These are phyloP conservation scores for Hyalella azteca DNA, from an alignment of 2,888 invertebrate genomes.

Conservation along the genomic window DNA sequence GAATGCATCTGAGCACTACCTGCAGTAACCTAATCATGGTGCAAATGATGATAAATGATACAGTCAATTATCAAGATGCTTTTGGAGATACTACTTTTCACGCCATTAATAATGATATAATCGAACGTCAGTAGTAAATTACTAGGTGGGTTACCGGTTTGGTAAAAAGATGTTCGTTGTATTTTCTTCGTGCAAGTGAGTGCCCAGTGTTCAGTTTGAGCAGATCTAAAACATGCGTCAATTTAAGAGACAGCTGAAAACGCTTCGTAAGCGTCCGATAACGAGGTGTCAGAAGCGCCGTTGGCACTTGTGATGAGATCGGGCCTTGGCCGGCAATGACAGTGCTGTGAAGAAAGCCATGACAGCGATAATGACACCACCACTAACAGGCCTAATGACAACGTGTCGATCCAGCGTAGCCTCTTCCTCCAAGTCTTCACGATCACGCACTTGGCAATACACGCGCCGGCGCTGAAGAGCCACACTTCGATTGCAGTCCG, in stretches of 20 bases:
- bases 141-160: too few species aligned
- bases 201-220: too few species aligned
- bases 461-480: not conserved
- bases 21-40: too few species aligned
- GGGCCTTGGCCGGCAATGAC: slow-evolving; percentile 8
- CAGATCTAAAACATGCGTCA: too few species aligned
- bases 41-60: too few species aligned
- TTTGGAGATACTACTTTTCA: too few species aligned
- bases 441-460: not conserved
- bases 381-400: not conserved
- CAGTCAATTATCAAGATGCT: too few species aligned
- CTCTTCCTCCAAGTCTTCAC: not conserved
- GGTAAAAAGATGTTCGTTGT: too few species aligned
- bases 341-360: slow-evolving; percentile 20
- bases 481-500: not conserved
- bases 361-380: slow-evolving; percentile 5
- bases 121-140: too few species aligned
- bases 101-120: too few species aligned
- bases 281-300: slow-evolving; percentile 17
- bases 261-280: slow-evolving; percentile 23
- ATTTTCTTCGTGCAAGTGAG: too few species aligned
- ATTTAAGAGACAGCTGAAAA: slow-evolving; percentile 20
- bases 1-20: too few species aligned
- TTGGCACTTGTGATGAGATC: slow-evolving; percentile 21
- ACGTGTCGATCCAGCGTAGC: not conserved